phyloP scores from a whole-genome alignment of 2,888 invertebrate species.

The Drosophila villosipedis region DNA sequence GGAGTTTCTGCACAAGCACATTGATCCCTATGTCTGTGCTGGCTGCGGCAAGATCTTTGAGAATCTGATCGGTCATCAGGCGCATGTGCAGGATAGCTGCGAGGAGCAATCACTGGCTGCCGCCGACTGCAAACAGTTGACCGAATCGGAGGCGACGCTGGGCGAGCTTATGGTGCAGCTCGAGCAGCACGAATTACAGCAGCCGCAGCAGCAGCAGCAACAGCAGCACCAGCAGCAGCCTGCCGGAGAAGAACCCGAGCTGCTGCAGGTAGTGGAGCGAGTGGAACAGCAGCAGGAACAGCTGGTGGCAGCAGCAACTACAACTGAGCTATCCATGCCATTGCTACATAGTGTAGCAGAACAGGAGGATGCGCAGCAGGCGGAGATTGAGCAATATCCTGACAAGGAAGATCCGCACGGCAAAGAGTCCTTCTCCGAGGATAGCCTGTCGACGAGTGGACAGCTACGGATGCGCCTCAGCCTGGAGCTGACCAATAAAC shows the following conservation, averaged over 20 bases:
- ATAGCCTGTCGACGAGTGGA: background rate
- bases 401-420: background rate
- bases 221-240: background rate
- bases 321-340: conserved; percentile 4
- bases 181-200: conserved; percentile 24
- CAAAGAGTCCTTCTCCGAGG: conserved; percentile 14
- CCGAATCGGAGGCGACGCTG: conserved; percentile 19
- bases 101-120: conserved; percentile 35
- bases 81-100: conserved; percentile 67
- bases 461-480: conserved; percentile 58
- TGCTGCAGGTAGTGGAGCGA: background rate
- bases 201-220: background rate
- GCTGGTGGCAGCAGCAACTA: background rate
- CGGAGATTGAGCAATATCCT: background rate
- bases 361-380: background rate
- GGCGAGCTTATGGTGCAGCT: conserved; percentile 33
- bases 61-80: conserved; percentile 63
- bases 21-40: conserved; percentile 79
- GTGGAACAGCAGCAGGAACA: background rate
- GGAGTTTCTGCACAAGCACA: conserved; percentile 79
- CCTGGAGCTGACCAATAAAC: conserved; percentile 59
- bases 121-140: conserved; percentile 3
- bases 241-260: background rate
- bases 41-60: conserved; percentile 79
- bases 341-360: conserved; percentile 27